Percentiles rank a stretch among this genome's conserved stretches.
phyloP scores from a whole-genome alignment of 2,113 vertebrate genomes.

The Andinoacara biseriatus region DNA sequence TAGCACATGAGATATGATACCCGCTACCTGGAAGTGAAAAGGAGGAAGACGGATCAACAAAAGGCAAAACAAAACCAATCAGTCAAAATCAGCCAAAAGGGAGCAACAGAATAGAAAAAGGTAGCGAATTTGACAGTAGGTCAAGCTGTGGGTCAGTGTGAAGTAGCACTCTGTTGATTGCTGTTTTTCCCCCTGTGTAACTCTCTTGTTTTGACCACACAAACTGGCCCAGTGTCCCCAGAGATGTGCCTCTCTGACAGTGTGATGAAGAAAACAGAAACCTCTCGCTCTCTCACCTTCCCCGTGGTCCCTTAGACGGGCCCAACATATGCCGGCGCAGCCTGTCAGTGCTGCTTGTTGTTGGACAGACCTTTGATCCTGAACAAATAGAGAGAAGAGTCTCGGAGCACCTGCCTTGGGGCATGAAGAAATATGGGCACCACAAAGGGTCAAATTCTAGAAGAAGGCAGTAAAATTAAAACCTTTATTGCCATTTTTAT shows the following conservation, averaged over 20 bases:
- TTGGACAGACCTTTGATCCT: constrained; percentile 72
- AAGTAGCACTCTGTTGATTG: constrained; percentile 56
- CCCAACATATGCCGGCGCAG: constrained; percentile 44
- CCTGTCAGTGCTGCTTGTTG: constrained; percentile 64
- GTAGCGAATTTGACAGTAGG: constrained; percentile 52
- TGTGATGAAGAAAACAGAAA: constrained; percentile 65
- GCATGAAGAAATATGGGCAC: constrained; percentile 57
- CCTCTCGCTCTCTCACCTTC: constrained; percentile 60
- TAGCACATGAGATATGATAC: constrained; percentile 60
- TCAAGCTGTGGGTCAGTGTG: constrained; percentile 58
- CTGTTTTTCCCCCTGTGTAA: constrained; percentile 40
- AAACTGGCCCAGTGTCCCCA: constrained; percentile 49
- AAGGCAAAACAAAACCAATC: constrained; percentile 55
- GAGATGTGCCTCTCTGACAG: constrained; percentile 61
- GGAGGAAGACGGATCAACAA: constrained; percentile 30
- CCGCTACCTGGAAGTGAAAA: constrained; percentile 25
- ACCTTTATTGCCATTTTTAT: constrained; percentile 73
- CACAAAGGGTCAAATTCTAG: constrained; percentile 64
- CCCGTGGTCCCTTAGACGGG: constrained; percentile 48
- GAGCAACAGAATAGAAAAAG: constrained; percentile 24
- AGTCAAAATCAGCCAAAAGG: constrained; percentile 59
- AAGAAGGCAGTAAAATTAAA: constrained; percentile 71
- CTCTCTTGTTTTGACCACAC: constrained; percentile 67
- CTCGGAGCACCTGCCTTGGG: constrained; percentile 58
- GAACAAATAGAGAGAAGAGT: constrained; percentile 66